phyloP scores from a whole-genome alignment of 2,888 invertebrate species.

The Acanthococcus lagerstroemiae region DNA sequence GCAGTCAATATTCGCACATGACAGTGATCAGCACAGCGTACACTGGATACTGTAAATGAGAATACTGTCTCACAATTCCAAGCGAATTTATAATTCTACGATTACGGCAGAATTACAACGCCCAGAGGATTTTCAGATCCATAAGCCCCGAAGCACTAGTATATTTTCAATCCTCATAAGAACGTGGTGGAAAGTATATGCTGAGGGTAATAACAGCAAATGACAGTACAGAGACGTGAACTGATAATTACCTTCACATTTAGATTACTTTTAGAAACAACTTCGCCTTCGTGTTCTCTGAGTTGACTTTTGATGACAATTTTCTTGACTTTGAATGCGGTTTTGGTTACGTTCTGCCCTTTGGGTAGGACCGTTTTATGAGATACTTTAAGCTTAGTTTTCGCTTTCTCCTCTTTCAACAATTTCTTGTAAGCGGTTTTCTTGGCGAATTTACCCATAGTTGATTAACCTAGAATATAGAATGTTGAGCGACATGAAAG shows the following conservation, averaged over 20 bases:
- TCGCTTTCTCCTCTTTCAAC: constrained; percentile 73
- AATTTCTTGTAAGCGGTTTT: constrained; percentile 52
- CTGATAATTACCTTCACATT: constrained; percentile 57
- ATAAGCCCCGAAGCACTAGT: too few species aligned
- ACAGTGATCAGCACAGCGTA: too few species aligned
- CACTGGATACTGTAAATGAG: too few species aligned
- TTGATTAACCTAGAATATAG: too few species aligned
- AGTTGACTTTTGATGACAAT: constrained; percentile 73
- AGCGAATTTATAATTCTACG: too few species aligned
- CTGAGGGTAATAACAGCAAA: neutral
- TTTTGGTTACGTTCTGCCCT: constrained; percentile 79
- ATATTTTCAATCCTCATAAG: too few species aligned
- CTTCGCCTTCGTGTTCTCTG: constrained; percentile 48
- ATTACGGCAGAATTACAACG: too few species aligned
- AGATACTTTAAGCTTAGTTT: constrained; percentile 75
- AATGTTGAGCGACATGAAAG: too few species aligned
- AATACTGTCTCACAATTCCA: too few species aligned
- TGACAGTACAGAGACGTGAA: too few species aligned
- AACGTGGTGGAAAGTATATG: neutral
- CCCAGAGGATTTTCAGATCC: neutral
- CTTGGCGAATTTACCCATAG: constrained; percentile 24
- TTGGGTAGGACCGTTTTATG: constrained; percentile 60
- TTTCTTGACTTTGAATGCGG: constrained; percentile 78
- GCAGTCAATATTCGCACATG: too few species aligned
- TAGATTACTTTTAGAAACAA: constrained; percentile 55